These are phyloP conservation scores for Drosophila nebulosa DNA, from an alignment of 1,140 invertebrate genomes.

Conservation along the genomic window DNA sequence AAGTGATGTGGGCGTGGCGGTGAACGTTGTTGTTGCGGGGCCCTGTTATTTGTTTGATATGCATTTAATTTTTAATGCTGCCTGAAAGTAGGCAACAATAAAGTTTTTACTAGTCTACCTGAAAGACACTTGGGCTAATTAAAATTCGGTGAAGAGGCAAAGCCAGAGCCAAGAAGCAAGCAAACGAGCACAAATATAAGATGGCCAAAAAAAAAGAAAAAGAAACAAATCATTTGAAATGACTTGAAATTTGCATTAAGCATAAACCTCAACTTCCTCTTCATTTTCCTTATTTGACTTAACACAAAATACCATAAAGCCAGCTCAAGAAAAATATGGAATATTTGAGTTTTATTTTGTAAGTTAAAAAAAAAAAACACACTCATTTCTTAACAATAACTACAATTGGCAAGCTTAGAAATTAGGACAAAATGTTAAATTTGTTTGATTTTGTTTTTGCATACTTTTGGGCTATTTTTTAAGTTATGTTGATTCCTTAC, in stretches of 20 bases:
- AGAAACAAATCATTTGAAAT: not conserved
- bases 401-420: no score
- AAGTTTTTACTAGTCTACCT: conserved; percentile 31
- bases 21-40: not conserved
- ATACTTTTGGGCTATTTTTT: no score
- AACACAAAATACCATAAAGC: no score
- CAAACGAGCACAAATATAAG: not conserved
- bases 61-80: conserved; percentile 70
- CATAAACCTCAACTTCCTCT: no score
- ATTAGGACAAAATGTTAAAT: no score
- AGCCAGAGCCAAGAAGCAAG: not conserved
- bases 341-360: no score
- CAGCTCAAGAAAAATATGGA: no score
- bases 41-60: conserved; percentile 57
- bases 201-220: not conserved
- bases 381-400: no score
- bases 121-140: conserved; percentile 62
- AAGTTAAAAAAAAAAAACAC: no score
- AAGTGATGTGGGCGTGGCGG: conserved; percentile 67
- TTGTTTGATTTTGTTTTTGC: no score
- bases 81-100: conserved; percentile 57
- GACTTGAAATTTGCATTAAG: not conserved
- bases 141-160: conserved; percentile 33
- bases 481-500: no score
- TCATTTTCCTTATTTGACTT: no score